phyloP scores from a whole-genome alignment of 2,797 vertebrate species.

The Melanotaenia nigrans region DNA sequence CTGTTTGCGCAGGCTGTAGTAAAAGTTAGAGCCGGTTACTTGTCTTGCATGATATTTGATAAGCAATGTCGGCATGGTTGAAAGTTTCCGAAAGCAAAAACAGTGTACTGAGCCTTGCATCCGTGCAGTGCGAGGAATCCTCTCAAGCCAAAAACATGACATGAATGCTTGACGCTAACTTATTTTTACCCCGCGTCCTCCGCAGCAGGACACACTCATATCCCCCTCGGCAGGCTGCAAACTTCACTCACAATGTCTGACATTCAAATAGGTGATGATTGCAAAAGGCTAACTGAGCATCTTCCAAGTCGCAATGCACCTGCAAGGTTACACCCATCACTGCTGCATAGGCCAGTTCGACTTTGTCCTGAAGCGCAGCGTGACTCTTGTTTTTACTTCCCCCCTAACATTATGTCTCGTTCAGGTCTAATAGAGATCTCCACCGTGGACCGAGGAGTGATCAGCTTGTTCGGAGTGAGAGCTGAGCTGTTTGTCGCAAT shows the following conservation, averaged over 20 bases:
- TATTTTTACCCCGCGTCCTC: conserved; percentile 83
- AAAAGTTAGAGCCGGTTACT: conserved; percentile 68
- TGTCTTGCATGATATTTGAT: conserved; percentile 78
- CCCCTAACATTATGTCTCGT: conserved; percentile 58
- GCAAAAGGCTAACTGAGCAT: conserved; percentile 60
- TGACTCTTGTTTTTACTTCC: conserved; percentile 29
- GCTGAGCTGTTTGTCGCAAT: conserved; percentile 93
- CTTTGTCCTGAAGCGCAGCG: conserved; percentile 56
- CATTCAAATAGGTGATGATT: conserved; percentile 37
- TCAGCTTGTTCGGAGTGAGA: conserved; percentile 93
- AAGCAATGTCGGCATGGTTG: conserved; percentile 69
- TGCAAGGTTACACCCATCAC: conserved; percentile 82
- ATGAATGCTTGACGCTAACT: conserved; percentile 81
- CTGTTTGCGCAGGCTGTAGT: conserved; percentile 48
- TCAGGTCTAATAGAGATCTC: conserved; percentile 96
- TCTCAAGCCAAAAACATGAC: conserved; percentile 75
- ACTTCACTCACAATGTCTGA: conserved; percentile 43
- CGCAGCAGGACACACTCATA: conserved; percentile 68
- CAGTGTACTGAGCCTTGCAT: conserved; percentile 70
- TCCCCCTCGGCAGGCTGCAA: conserved; percentile 60
- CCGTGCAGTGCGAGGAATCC: conserved; percentile 75
- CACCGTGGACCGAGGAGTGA: conserved; percentile 93
- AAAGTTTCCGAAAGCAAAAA: conserved; percentile 79
- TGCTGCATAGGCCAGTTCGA: conserved; percentile 72
- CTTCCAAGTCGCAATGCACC: conserved; percentile 80